These are phyloP conservation scores for Dunckerocampus dactyliophorus DNA, from an alignment of 2,113 vertebrate species.

Conservation along the genomic window DNA sequence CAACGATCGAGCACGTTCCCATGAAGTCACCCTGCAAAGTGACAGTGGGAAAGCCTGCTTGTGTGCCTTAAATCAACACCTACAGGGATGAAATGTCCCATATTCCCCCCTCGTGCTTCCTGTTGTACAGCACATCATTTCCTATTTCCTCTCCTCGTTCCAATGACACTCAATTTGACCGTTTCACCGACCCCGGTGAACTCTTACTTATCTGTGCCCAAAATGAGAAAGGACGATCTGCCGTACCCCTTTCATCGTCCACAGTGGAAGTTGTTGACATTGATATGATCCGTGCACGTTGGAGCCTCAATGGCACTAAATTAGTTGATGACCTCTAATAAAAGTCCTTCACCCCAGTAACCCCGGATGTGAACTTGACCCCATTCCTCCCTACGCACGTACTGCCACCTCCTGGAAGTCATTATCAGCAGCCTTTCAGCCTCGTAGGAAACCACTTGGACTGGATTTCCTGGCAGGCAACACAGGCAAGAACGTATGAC, in stretches of 20 bases:
- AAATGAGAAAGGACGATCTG: constrained; percentile 2
- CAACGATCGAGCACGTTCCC: background rate
- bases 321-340: no score
- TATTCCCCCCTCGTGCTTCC: constrained; percentile 40
- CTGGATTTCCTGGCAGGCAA: constrained; percentile 19
- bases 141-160: constrained; percentile 51
- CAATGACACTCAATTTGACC: constrained; percentile 38
- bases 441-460: constrained; percentile 38
- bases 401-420: constrained; percentile 50
- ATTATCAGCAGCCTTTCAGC: constrained; percentile 52
- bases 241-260: background rate
- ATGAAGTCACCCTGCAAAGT: constrained; percentile 3
- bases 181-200: constrained; percentile 13
- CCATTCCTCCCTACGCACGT: constrained; percentile 21
- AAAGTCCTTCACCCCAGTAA: constrained; percentile 38
- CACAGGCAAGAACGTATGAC: constrained; percentile 18
- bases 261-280: background rate
- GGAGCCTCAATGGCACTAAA: constrained; percentile 12
- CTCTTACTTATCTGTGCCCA: constrained; percentile 4
- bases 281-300: constrained; percentile 11
- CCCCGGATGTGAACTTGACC: constrained; percentile 65
- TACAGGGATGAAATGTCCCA: constrained; percentile 6
- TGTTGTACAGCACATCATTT: constrained; percentile 44
- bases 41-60: background rate
- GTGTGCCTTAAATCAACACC: constrained; percentile 29